phyloP scores from a whole-genome alignment of 1,140 invertebrate species.

The Octopus sinensis region DNA sequence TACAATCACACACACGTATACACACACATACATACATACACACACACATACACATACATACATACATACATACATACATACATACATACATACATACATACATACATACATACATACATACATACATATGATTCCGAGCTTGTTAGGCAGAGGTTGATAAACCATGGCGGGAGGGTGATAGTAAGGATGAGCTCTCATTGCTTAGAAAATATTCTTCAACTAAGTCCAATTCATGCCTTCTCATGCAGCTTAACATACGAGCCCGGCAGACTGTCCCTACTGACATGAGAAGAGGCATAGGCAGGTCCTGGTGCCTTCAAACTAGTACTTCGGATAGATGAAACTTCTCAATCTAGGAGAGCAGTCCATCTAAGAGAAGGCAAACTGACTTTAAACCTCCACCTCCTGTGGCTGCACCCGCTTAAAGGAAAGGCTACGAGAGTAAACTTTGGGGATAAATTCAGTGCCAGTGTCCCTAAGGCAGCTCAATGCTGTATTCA shows the following conservation, averaged over 20 bases:
- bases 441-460: no score
- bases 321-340: no score
- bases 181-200: background rate
- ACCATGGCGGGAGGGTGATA: background rate
- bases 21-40: slow-evolving; percentile 19
- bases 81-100: background rate
- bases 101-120: slow-evolving; percentile 3
- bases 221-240: background rate
- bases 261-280: background rate
- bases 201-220: background rate
- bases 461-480: no score
- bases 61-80: background rate
- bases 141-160: no score
- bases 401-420: no score
- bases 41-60: slow-evolving; percentile 21
- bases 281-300: no score
- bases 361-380: no score
- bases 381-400: no score
- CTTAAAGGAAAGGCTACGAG: no score
- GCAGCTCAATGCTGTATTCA: no score
- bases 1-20: background rate
- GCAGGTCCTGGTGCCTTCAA: no score
- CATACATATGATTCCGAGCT: background rate
- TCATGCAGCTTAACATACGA: background rate
- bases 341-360: no score